Evolutionary conservation across 2,113 vertebrate species (phyloP).

Genomic region (Bubo scandiacus): DNA sequence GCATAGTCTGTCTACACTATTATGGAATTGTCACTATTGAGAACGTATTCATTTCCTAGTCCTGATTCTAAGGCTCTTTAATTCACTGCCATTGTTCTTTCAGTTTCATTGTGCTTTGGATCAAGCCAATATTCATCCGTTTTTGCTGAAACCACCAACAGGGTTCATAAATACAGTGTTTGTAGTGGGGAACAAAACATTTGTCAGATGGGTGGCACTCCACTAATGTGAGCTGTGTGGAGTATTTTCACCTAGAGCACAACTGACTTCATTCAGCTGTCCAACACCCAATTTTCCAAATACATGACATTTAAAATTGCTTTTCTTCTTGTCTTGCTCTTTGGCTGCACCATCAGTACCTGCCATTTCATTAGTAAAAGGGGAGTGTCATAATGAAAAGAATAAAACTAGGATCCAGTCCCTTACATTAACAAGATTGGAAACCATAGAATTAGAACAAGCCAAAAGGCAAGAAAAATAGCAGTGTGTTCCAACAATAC

Average conservation of each 20-base stretch:
- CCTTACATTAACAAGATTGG: neutral
- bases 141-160: constrained; percentile 6
- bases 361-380: neutral
- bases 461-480: neutral
- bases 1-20: neutral
- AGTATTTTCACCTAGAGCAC: neutral
- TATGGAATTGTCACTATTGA: neutral
- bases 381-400: neutral
- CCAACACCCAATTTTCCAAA: neutral
- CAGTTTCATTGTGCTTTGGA: neutral
- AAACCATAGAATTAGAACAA: neutral
- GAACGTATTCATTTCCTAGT: neutral
- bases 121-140: neutral
- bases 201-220: neutral
- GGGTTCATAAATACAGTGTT: neutral
- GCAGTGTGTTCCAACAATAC: neutral
- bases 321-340: neutral
- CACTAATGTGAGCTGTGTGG: neutral
- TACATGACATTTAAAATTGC: neutral
- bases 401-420: neutral
- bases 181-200: neutral
- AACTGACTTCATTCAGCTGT: neutral
- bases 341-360: neutral
- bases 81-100: neutral
- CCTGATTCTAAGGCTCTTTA: neutral